Evolutionary conservation across 2,797 vertebrate genomes (phyloP).

Genomic region (Gastrophryne carolinensis): DNA sequence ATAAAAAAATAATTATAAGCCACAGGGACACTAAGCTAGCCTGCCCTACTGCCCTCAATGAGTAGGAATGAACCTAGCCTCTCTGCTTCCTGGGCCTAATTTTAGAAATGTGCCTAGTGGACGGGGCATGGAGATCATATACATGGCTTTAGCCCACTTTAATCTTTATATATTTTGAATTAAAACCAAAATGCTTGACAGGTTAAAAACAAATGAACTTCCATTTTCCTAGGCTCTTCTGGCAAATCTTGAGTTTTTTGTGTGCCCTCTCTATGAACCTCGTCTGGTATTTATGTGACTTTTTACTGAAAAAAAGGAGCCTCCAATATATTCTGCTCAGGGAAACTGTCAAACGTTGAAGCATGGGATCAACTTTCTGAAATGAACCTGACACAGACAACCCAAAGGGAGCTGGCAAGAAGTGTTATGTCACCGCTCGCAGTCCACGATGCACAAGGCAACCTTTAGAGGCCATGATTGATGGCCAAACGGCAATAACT

Average conservation of each 20-base stretch:
- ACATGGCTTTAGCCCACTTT: too few relatives aligned
- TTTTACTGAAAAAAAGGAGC: background rate
- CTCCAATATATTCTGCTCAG: constrained; percentile 1
- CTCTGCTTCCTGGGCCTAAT: too few relatives aligned
- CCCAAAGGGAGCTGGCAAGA: constrained; percentile 5
- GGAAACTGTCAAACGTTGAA: constrained; percentile 8
- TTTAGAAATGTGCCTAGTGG: too few relatives aligned
- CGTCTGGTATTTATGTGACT: constrained; percentile 22
- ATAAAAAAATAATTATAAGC: too few relatives aligned
- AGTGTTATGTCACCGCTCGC: background rate
- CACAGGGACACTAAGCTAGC: too few relatives aligned
- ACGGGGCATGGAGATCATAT: too few relatives aligned
- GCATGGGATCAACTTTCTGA: constrained; percentile 18
- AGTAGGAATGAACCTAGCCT: too few relatives aligned
- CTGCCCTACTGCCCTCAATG: too few relatives aligned
- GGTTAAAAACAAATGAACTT: constrained; percentile 8
- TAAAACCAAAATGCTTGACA: background rate
- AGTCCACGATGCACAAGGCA: background rate
- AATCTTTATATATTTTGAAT: too few relatives aligned
- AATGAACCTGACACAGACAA: constrained; percentile 23
- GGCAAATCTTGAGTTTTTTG: constrained; percentile 20
- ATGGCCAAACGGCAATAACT: background rate
- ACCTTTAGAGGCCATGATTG: constrained; percentile 12
- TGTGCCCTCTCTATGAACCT: constrained; percentile 27
- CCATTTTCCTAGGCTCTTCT: background rate